Evolutionary conservation across 2,797 vertebrate genomes (phyloP), one percentile per base, ranked within the genome.

Genomic region (Muraenolepis orangiensis): DNA sequence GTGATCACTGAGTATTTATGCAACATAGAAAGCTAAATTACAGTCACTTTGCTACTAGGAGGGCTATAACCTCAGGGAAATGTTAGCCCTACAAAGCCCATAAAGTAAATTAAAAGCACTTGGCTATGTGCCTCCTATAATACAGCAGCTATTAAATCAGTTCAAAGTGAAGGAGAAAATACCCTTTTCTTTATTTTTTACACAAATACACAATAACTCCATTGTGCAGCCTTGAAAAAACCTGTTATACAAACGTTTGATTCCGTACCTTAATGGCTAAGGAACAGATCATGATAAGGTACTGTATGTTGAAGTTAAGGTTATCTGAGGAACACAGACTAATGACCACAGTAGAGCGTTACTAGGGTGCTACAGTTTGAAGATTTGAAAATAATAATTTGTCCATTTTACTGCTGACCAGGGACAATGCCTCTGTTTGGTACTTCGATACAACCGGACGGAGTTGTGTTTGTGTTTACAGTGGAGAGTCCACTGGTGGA

Each of bases 1-100:
- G 82, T 74, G 83, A 72, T 75, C 74, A 75, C 67, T 61, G 69
- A 31, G 26, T 67, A 28, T 67, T 31, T 67, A 31, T 4, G 26
- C 31, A 36, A 32, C 10, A 28, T 28, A 28, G 26, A 64, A 57
- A 80, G 81, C 57, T 7, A 8, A 26, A 78, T 28, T 28, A 75
- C 51, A 66, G 13, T 13, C 29, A 64, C 61, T 51, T 7, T 64
- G n/a, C 23, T 64, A 64, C 23, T 23, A 13, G 57, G 23, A 64
- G 10, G 3, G 13, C 26, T 12, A 23, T 10, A 26, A 64, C 8
- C 23, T 64, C 57, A 64, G 57, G 57, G 2, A 30, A 51, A 72
- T 70, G n/a, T 30, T 38, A n/a, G 61, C 26, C 71, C 57, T 30
- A 38, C 14, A 76, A 51, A 70, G 42, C 68, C 23, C 28, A 66